Conservation (phyloP, 1,140 invertebrate genomes). For the Agrilus planipennis region DNA sequence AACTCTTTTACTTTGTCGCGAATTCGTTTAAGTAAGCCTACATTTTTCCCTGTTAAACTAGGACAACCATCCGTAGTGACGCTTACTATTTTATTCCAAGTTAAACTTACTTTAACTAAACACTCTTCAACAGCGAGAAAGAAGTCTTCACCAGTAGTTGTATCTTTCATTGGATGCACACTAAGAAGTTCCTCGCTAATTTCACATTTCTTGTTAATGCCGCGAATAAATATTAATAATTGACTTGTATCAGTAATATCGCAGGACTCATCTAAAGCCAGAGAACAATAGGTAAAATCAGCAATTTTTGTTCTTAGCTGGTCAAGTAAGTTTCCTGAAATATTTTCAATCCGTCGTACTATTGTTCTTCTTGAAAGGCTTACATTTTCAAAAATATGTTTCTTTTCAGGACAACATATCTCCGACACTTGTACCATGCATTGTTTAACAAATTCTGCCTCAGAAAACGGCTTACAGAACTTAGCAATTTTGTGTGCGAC, state of each 20-base stretch:
- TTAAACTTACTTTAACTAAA: constrained; percentile 8
- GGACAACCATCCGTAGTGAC: constrained; percentile 21
- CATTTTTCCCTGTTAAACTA: constrained; percentile 18
- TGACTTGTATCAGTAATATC: constrained; percentile 13
- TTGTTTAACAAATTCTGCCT: constrained; percentile 14
- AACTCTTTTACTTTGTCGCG: constrained; percentile 10
- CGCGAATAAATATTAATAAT: constrained; percentile 23
- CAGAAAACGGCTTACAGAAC: constrained; percentile 21
- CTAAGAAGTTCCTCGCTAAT: constrained; percentile 22
- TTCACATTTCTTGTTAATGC: constrained; percentile 18
- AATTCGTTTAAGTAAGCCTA: constrained; percentile 14
- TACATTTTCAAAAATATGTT: constrained; percentile 15
- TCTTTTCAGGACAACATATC: constrained; percentile 13
- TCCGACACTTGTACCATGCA: constrained; percentile 5
- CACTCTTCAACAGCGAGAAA: constrained; percentile 14
- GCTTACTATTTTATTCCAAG: constrained; percentile 14
- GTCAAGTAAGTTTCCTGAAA: constrained; percentile 16
- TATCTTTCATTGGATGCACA: constrained; percentile 18
- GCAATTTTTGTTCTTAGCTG: constrained; percentile 14
- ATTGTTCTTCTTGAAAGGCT: constrained; percentile 22
- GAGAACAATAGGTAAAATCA: constrained; percentile 20
- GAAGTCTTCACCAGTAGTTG: constrained; percentile 20
- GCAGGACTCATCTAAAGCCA: constrained; percentile 24
- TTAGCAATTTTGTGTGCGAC: constrained; percentile 20
- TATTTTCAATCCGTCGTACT: constrained; percentile 18